Percentiles rank a stretch among this genome's conserved stretches.
These are phyloP conservation scores for Microctenopoma steveboyesi DNA, from an alignment of 2,797 vertebrate genomes.

Conservation along the genomic window DNA sequence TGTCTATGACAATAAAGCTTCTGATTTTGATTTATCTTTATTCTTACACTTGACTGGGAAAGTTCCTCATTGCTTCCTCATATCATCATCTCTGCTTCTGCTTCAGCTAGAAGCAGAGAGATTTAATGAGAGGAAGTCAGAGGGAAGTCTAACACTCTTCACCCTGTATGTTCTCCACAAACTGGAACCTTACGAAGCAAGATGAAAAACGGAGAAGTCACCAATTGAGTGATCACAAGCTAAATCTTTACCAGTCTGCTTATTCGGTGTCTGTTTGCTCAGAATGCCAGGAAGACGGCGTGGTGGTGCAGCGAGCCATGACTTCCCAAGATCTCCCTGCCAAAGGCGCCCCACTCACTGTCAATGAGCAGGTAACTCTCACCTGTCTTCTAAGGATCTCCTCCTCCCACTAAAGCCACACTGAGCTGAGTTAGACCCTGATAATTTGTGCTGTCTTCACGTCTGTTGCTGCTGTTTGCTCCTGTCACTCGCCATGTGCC, in stretches of 20 bases:
- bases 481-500: conserved; percentile 43
- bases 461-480: conserved; percentile 31
- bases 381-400: conserved; percentile 1
- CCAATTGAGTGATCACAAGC: not conserved
- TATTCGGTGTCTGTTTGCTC: conserved; percentile 41
- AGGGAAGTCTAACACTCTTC: too few species aligned
- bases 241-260: conserved; percentile 13
- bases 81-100: too few species aligned
- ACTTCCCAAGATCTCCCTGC: conserved; percentile 86
- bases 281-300: conserved; percentile 84
- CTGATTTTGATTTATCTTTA: too few species aligned
- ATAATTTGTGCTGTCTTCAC: not conserved
- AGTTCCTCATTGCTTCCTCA: too few species aligned
- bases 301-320: conserved; percentile 82
- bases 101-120: too few species aligned
- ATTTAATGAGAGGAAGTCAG: too few species aligned
- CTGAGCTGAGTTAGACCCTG: conserved; percentile 6
- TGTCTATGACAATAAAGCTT: too few species aligned
- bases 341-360: conserved; percentile 88
- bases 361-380: conserved; percentile 93
- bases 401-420: not conserved
- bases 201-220: too few species aligned
- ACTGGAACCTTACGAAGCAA: too few species aligned
- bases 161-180: too few species aligned
- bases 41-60: too few species aligned